Conservation (phyloP, 2,113 vertebrate genomes). For the Nothobranchius kuhntae region DNA sequence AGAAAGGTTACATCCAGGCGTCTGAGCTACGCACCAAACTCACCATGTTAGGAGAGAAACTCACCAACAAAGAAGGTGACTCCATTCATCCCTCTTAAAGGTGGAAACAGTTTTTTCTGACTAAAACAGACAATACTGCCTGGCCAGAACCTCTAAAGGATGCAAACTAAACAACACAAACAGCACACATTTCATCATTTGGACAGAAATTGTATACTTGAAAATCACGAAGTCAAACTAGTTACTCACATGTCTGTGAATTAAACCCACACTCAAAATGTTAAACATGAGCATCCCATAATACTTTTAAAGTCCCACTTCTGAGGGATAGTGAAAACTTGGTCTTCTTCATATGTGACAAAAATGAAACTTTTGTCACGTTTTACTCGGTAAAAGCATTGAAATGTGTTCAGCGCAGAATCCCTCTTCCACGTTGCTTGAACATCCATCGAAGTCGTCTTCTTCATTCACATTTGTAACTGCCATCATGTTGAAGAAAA, state of each 20-base stretch:
- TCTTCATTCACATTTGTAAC: not conserved
- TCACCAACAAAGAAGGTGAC: conserved; percentile 89
- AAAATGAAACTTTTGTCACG: no score
- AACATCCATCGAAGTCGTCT: not conserved
- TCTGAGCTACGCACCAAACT: conserved; percentile 90
- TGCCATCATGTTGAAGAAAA: not conserved
- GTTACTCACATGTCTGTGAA: no score
- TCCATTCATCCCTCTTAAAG: no score
- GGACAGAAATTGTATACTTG: no score
- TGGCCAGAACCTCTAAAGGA: no score
- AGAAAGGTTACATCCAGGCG: conserved; percentile 82
- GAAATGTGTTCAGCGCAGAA: not conserved
- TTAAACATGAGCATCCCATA: not conserved
- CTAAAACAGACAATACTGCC: no score
- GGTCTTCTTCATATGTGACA: not conserved
- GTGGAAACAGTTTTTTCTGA: no score
- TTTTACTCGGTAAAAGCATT: not conserved
- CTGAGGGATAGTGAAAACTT: not conserved
- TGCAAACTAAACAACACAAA: not conserved
- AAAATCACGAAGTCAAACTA: no score
- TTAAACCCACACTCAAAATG: no score
- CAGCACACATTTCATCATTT: no score
- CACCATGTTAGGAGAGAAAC: conserved; percentile 89
- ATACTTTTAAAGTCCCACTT: not conserved
- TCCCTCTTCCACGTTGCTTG: not conserved